Conservation (phyloP, 2,113 vertebrate genomes). For the Vulpes lagopus region DNA sequence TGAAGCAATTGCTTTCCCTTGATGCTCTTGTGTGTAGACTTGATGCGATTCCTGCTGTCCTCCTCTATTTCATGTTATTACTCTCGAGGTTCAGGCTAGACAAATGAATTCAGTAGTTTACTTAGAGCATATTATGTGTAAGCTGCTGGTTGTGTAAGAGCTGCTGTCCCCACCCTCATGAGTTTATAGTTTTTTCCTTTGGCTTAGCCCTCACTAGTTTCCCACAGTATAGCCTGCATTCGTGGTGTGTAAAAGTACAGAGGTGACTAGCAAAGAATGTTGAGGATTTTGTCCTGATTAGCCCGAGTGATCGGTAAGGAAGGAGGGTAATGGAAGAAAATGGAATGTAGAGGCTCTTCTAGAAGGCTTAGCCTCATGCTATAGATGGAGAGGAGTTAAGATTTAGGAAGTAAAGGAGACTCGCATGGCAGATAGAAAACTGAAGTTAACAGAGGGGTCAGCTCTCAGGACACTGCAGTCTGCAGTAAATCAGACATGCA, state of each 20-base stretch:
- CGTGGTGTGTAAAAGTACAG: not conserved
- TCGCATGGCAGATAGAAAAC: fast-evolving
- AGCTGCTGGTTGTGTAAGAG: not conserved
- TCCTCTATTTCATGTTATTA: not conserved
- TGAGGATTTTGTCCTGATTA: not conserved
- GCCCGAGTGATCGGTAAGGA: not conserved
- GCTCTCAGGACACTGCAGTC: not conserved
- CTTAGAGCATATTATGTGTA: not conserved
- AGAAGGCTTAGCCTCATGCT: not conserved
- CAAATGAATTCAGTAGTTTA: not conserved
- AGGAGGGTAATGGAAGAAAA: not conserved
- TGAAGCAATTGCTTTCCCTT: not conserved
- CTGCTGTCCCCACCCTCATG: not conserved
- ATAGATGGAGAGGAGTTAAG: too few species aligned
- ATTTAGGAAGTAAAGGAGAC: not conserved
- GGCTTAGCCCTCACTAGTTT: not conserved
- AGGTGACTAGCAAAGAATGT: not conserved
- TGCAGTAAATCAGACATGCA: not conserved
- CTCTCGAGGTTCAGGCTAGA: not conserved
- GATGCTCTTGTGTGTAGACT: not conserved
- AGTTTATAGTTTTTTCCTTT: not conserved
- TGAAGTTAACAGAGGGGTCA: not conserved
- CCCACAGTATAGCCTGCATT: too few species aligned
- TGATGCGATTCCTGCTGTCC: not conserved
- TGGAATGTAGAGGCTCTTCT: not conserved